Evolutionary conservation across 2,888 invertebrate genomes (phyloP).

Genomic region (Cheilosia grossa): DNA sequence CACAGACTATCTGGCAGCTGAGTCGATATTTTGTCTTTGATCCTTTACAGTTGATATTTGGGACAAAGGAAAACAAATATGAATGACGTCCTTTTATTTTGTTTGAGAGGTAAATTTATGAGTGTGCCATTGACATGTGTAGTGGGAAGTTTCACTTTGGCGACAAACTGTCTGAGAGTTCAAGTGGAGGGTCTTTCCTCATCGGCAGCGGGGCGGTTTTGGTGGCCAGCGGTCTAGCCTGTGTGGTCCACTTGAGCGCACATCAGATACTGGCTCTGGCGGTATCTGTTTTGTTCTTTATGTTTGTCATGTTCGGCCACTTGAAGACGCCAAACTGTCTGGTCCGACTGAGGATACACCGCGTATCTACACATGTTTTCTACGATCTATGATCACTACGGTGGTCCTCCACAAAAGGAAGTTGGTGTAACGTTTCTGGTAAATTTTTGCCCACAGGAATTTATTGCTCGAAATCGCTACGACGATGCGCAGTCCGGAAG

Average conservation of each 20-base stretch:
- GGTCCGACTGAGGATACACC: constrained; percentile 22
- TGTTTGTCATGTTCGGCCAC: constrained; percentile 71
- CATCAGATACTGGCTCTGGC: constrained; percentile 37
- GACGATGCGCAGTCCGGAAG: constrained; percentile 25
- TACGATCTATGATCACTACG: background rate
- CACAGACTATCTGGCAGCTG: constrained; percentile 50
- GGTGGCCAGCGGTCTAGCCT: constrained; percentile 48
- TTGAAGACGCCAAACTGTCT: constrained; percentile 79
- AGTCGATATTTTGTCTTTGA: constrained; percentile 49
- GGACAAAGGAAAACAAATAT: constrained; percentile 63
- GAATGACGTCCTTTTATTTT: constrained; percentile 11
- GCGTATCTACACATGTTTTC: constrained; percentile 1
- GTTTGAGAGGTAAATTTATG: constrained; percentile 55
- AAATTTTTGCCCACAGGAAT: constrained; percentile 34
- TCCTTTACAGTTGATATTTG: constrained; percentile 48
- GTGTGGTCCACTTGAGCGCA: constrained; percentile 65
- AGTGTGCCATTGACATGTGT: constrained; percentile 58
- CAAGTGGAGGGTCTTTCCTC: background rate
- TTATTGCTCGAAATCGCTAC: constrained; percentile 1
- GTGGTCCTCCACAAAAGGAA: constrained; percentile 62
- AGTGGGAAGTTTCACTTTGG: constrained; percentile 37
- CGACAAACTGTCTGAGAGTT: constrained; percentile 60
- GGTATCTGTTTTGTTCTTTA: constrained; percentile 35
- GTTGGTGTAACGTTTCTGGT: constrained; percentile 59
- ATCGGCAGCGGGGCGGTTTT: constrained; percentile 35